Percentiles rank a stretch among this genome's conserved stretches.
Conservation (phyloP, 2,113 vertebrate genomes). For the Indicator indicator region DNA sequence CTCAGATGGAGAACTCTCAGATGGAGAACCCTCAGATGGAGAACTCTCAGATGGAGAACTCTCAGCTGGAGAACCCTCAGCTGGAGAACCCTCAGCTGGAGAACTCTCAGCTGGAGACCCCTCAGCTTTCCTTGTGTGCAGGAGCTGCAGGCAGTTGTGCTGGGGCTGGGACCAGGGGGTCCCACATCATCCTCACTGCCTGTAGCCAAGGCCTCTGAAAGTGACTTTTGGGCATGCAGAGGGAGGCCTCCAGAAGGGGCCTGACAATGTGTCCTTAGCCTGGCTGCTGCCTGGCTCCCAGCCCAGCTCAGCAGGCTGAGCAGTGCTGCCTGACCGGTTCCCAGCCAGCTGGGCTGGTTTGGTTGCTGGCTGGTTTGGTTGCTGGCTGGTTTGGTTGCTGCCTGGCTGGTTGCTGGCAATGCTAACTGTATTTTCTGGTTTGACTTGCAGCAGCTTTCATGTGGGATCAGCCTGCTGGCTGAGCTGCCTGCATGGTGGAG, state of each 20-base stretch:
- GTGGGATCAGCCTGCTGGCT: constrained; percentile 22
- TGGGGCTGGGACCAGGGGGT: not conserved
- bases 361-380: too few species aligned
- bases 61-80: too few species aligned
- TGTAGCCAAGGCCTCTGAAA: not conserved
- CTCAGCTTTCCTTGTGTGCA: fast-evolving
- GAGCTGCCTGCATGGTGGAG: not conserved
- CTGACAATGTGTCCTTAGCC: not conserved
- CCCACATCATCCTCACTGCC: not conserved
- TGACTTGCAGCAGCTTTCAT: constrained; percentile 27
- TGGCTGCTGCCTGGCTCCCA: not conserved
- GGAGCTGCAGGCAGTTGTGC: not conserved
- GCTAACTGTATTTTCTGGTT: constrained; percentile 48
- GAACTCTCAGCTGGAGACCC: not conserved
- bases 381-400: not conserved
- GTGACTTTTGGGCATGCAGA: not conserved
- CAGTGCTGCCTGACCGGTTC: constrained; percentile 28
- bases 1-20: too few species aligned
- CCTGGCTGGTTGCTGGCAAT: not conserved
- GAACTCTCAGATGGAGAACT: too few species aligned
- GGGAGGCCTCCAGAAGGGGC: not conserved
- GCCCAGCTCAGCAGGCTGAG: not conserved
- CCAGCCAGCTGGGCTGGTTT: constrained; percentile 34
- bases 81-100: too few species aligned
- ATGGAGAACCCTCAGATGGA: too few species aligned